Evolutionary conservation across 2,113 vertebrate species (phyloP).

Genomic region (Poeciliopsis occidentalis): DNA sequence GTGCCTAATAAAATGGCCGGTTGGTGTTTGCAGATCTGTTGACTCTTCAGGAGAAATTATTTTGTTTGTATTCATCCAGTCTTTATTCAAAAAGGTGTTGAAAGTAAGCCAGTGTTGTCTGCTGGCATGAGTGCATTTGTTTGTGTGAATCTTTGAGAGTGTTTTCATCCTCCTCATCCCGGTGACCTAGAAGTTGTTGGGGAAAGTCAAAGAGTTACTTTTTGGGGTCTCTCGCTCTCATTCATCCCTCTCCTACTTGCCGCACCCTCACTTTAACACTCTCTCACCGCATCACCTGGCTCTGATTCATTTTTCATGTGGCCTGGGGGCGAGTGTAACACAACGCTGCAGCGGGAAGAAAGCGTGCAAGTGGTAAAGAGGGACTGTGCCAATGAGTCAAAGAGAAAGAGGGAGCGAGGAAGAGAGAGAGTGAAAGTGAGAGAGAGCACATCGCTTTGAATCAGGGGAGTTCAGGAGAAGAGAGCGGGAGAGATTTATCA

Average conservation of each 20-base stretch:
- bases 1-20: not conserved
- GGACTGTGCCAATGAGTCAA: slow-evolving; percentile 1
- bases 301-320: slow-evolving; percentile 75
- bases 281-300: slow-evolving; percentile 60
- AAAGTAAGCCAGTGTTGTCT: not conserved
- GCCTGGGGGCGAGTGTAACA: slow-evolving; percentile 68
- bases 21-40: not conserved
- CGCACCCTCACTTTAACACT: not conserved
- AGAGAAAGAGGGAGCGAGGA: not conserved
- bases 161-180: slow-evolving; percentile 30
- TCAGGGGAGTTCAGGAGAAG: slow-evolving; percentile 56
- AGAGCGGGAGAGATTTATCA: slow-evolving; percentile 70
- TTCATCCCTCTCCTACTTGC: not conserved
- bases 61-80: not conserved
- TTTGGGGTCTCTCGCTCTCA: slow-evolving; percentile 35
- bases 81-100: not conserved
- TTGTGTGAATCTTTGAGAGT: not conserved
- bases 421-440: slow-evolving; percentile 18
- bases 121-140: not conserved
- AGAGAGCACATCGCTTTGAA: slow-evolving; percentile 59
- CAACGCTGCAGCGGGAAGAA: slow-evolving; percentile 52
- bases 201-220: slow-evolving; percentile 57
- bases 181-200: slow-evolving; percentile 56
- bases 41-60: not conserved
- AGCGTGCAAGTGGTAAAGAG: slow-evolving; percentile 22